These are phyloP conservation scores for Pygoscelis antarcticus DNA, from an alignment of 2,113 vertebrate species.

Conservation along the genomic window DNA sequence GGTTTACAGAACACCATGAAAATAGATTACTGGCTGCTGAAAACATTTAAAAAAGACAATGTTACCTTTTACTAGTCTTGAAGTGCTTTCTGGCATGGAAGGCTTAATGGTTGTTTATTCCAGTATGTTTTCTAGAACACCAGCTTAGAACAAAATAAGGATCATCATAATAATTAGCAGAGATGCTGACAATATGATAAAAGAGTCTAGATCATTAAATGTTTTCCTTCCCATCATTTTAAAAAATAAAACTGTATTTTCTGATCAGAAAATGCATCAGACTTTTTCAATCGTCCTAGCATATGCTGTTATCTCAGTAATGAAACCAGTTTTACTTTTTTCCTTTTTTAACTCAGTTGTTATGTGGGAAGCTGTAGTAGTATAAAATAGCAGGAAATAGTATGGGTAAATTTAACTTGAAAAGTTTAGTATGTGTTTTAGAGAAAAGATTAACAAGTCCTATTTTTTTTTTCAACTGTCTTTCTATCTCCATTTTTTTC, in stretches of 20 bases:
- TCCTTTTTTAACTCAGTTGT: constrained; percentile 54
- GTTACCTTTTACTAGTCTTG: constrained; percentile 36
- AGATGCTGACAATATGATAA: background rate
- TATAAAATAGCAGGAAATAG: constrained; percentile 58
- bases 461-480: constrained; percentile 26
- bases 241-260: background rate
- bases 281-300: constrained; percentile 48
- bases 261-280: constrained; percentile 10
- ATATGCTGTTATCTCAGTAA: constrained; percentile 47
- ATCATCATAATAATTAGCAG: background rate
- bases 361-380: constrained; percentile 59
- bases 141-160: background rate
- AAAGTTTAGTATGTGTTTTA: constrained; percentile 18
- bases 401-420: constrained; percentile 48
- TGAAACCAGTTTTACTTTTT: constrained; percentile 33
- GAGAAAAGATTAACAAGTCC: constrained; percentile 29
- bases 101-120: background rate
- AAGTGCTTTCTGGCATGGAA: constrained; percentile 10
- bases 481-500: constrained; percentile 54
- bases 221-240: background rate
- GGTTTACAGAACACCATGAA: constrained; percentile 60
- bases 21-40: constrained; percentile 56
- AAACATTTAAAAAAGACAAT: constrained; percentile 21
- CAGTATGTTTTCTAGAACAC: background rate
- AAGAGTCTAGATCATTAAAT: background rate